A percentile compares a stretch with the other conserved stretches of the same genome.
Evolutionary conservation across 2,888 invertebrate genomes (phyloP).

Genomic region (Strigamia maritima): DNA sequence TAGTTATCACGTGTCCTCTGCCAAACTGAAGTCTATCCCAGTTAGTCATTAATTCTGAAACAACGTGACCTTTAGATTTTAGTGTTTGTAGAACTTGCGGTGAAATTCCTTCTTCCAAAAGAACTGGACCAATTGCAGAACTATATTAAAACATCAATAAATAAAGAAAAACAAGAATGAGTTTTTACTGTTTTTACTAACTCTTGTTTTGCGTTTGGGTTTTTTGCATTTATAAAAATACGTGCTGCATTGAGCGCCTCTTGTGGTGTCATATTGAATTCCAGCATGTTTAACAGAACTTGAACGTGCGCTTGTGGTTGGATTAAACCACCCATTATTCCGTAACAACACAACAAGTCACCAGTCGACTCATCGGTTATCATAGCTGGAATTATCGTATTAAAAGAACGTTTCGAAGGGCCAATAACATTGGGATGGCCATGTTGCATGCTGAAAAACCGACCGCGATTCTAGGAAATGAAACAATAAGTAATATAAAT

Average conservation of each 20-base stretch:
- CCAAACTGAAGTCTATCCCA: constrained; percentile 48
- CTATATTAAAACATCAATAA: no score
- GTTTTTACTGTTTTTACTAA: no score
- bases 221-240: constrained; percentile 40
- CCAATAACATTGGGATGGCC: constrained; percentile 48
- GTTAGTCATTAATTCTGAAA: constrained; percentile 43
- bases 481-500: background rate
- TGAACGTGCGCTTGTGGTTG: constrained; percentile 53
- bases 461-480: constrained; percentile 50
- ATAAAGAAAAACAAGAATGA: no score
- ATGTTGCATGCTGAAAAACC: constrained; percentile 48
- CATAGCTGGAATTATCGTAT: constrained; percentile 52
- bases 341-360: constrained; percentile 49
- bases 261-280: constrained; percentile 43
- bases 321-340: constrained; percentile 52
- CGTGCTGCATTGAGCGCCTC: constrained; percentile 42
- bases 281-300: constrained; percentile 48
- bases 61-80: constrained; percentile 37
- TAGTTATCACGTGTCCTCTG: constrained; percentile 50
- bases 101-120: constrained; percentile 41
- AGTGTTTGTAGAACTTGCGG: constrained; percentile 11
- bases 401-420: constrained; percentile 50
- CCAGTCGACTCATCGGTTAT: constrained; percentile 48
- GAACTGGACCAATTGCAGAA: constrained; percentile 37
- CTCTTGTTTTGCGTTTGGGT: background rate